Evolutionary conservation across 2,888 invertebrate genomes (phyloP).

Genomic region (Trichopria drosophilae): DNA sequence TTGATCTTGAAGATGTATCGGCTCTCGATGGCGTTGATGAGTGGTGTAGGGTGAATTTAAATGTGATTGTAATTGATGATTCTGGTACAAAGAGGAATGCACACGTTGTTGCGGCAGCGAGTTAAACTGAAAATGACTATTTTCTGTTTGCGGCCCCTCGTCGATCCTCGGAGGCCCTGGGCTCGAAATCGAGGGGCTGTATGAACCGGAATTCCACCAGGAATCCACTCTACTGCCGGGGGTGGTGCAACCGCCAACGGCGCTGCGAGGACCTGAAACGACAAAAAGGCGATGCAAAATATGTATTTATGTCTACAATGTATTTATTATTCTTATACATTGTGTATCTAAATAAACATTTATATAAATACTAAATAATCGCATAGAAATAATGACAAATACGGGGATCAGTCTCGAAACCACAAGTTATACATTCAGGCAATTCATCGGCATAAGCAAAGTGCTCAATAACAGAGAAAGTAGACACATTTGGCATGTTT

Average conservation of each 20-base stretch:
- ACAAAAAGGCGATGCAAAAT: slow-evolving; percentile 8
- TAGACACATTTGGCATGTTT: too few relatives aligned
- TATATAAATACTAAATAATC: neutral
- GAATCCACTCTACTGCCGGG: slow-evolving; percentile 58
- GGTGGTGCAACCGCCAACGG: slow-evolving; percentile 58
- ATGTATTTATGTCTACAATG: neutral
- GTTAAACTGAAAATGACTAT: slow-evolving; percentile 42
- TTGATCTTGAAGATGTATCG: slow-evolving; percentile 27
- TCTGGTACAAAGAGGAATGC: slow-evolving; percentile 20
- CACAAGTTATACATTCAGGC: too few relatives aligned
- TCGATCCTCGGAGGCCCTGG: slow-evolving; percentile 53
- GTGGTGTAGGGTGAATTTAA: slow-evolving; percentile 10
- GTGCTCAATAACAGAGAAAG: too few relatives aligned
- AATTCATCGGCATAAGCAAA: too few relatives aligned
- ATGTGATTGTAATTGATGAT: neutral
- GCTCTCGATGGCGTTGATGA: slow-evolving; percentile 22
- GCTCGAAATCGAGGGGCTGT: slow-evolving; percentile 49
- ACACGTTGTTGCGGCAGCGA: slow-evolving; percentile 34
- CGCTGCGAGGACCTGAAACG: slow-evolving; percentile 55
- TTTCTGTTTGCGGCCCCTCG: slow-evolving; percentile 50
- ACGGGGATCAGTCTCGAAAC: too few relatives aligned
- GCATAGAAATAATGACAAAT: too few relatives aligned
- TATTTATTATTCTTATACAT: too few relatives aligned
- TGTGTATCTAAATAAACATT: slow-evolving; percentile 2
- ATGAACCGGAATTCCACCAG: slow-evolving; percentile 55